phyloP scores from a whole-genome alignment of 2,113 vertebrate genomes.

The Fregetta grallaria region DNA sequence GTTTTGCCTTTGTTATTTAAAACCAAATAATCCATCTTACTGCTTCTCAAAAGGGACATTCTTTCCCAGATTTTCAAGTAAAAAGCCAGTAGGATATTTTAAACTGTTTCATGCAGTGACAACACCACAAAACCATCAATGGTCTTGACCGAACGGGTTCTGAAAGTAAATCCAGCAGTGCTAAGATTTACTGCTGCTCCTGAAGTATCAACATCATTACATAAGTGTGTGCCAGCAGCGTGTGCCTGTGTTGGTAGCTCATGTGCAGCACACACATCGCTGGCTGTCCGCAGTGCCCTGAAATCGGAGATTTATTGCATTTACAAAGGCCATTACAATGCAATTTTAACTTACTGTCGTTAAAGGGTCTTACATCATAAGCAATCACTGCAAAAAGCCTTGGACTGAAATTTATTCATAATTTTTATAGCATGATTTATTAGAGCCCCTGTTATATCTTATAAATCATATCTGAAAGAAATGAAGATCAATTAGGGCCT shows the following conservation, averaged over 20 bases:
- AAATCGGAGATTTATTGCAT: slow-evolving; percentile 42
- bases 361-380: slow-evolving; percentile 59
- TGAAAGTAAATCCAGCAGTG: neutral
- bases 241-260: slow-evolving; percentile 24
- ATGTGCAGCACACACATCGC: slow-evolving; percentile 5
- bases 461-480: slow-evolving; percentile 46
- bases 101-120: neutral
- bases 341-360: slow-evolving; percentile 62
- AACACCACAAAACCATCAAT: neutral
- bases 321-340: slow-evolving; percentile 47
- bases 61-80: neutral
- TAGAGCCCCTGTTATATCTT: neutral
- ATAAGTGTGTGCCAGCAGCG: slow-evolving; percentile 25
- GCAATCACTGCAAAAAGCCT: slow-evolving; percentile 41
- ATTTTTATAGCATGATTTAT: slow-evolving; percentile 64
- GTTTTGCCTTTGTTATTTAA: slow-evolving; percentile 5
- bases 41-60: neutral
- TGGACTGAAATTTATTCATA: slow-evolving; percentile 26
- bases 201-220: slow-evolving; percentile 42
- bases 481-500: slow-evolving; percentile 5
- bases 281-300: neutral
- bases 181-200: neutral
- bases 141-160: neutral
- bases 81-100: neutral
- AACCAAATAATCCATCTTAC: neutral